Base-by-base conservation (phyloP, 2,888 invertebrate species). In the Artemia sinica region DNA sequence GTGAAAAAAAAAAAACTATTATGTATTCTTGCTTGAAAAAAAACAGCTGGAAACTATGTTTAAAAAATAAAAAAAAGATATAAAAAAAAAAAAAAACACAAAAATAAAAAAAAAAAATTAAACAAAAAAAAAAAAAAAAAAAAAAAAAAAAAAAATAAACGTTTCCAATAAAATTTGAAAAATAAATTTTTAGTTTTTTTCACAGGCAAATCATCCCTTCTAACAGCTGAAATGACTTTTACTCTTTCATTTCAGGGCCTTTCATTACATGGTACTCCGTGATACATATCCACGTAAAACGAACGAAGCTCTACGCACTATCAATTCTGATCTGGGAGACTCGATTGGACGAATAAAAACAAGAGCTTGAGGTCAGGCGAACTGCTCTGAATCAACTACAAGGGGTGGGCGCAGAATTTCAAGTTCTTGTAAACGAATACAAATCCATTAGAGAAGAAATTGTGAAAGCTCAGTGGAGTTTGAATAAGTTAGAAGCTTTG, bases 401-500 rank as follows among this genome's bases (percentile, higher is more conserved):
- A 10, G 63, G 63, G 28, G 63, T 58, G 14, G 63, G 63, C 8
- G 63, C 63, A 8, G 63, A 58, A 28, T 58, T 58, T 28, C 63
- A 58, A 58, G 63, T 58, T 28, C 63, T 58, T 58, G 63, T 58
- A n/a, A 18, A 8, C 2, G 63, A 58, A 28, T 58, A 58, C 28
- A 58, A 58, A 10, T 9, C 28, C 10, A 58, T 58, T 58, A 58
- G 63, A 58, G 63, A 58, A 58, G 63, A 58, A 28, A 58, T 58
- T 28, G 28, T 28, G 14, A n/a, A 58, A 58, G 28, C 63, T 28
- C 63, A 58, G 10, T 58, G 63, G 63, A 58, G 63, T 28, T 28
- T 58, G 28, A 58, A 58, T 58, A 58, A 58, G 63, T 58, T 58
- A 58, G 14, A 58, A 28, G 63, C 63, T 58, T 58, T 58, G 28